Evolutionary conservation across 2,888 invertebrate species (phyloP).

Genomic region (Amblyjoppa fuscipennis): DNA sequence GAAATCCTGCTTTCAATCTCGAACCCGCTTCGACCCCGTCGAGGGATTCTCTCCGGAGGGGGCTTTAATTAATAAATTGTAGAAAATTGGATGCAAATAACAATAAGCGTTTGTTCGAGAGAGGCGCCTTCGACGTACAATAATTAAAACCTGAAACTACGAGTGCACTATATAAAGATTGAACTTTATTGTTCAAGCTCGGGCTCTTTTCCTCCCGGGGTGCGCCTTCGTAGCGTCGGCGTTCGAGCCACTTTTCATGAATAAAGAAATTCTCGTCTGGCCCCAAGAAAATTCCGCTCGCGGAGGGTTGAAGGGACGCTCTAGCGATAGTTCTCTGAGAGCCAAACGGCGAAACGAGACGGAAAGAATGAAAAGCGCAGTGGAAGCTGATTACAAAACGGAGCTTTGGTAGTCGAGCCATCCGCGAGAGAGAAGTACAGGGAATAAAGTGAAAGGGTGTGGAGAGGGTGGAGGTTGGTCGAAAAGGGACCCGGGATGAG

Average conservation of each 20-base stretch:
- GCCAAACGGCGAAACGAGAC: constrained; percentile 50
- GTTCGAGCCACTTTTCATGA: constrained; percentile 62
- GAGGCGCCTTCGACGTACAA: constrained; percentile 60
- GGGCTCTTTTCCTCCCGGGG: constrained; percentile 14
- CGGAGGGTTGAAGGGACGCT: constrained; percentile 10
- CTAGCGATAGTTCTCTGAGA: background rate
- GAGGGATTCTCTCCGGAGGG: background rate
- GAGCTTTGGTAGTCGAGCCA: constrained; percentile 46
- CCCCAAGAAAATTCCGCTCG: constrained; percentile 55
- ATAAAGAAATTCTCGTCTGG: constrained; percentile 64
- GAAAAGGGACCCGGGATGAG: constrained; percentile 22
- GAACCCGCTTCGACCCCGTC: background rate
- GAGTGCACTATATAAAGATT: constrained; percentile 55
- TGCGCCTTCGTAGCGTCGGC: background rate
- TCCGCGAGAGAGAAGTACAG: constrained; percentile 27
- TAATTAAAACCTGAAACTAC: constrained; percentile 47
- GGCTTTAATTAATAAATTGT: constrained; percentile 46
- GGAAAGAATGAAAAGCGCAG: constrained; percentile 50
- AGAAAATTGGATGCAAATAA: constrained; percentile 49
- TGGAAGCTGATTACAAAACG: constrained; percentile 43
- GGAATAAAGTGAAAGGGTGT: constrained; percentile 12
- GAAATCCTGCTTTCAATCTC: background rate
- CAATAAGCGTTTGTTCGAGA: constrained; percentile 27
- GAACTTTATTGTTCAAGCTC: constrained; percentile 57
- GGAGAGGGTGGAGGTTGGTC: constrained; percentile 2